These are phyloP conservation scores for Ectemnius lituratus DNA, from an alignment of 2,888 invertebrate genomes.

Conservation along the genomic window DNA sequence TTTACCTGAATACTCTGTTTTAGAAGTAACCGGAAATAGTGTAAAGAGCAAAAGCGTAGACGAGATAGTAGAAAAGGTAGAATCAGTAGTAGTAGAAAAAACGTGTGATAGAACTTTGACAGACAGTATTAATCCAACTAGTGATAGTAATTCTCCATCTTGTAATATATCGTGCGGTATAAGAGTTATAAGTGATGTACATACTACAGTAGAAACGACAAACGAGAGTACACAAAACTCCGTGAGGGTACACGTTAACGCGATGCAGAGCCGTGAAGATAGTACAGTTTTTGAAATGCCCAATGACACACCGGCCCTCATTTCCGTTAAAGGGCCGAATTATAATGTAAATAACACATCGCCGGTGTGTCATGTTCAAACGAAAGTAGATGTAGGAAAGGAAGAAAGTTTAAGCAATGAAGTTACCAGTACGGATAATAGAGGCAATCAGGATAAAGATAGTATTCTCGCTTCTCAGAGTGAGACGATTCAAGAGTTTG, in stretches of 20 bases:
- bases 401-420: constrained; percentile 40
- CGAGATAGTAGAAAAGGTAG: constrained; percentile 31
- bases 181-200: constrained; percentile 57
- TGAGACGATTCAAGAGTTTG: constrained; percentile 20
- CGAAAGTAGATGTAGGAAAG: constrained; percentile 19
- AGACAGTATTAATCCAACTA: constrained; percentile 72
- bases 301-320: constrained; percentile 23
- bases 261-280: constrained; percentile 26
- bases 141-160: constrained; percentile 66
- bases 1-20: constrained; percentile 64
- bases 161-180: constrained; percentile 65
- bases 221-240: constrained; percentile 40
- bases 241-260: constrained; percentile 42
- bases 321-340: constrained; percentile 25
- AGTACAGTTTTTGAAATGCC: constrained; percentile 35
- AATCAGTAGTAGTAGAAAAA: constrained; percentile 48
- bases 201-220: constrained; percentile 43
- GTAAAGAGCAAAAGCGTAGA: constrained; percentile 26
- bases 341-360: constrained; percentile 36
- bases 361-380: constrained; percentile 16
- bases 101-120: constrained; percentile 69
- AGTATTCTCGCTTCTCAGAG: constrained; percentile 30
- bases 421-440: constrained; percentile 56
- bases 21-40: constrained; percentile 54
- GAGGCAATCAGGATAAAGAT: constrained; percentile 35